phyloP scores from a whole-genome alignment of 2,888 invertebrate genomes.

The Coenonympha glycerion region DNA sequence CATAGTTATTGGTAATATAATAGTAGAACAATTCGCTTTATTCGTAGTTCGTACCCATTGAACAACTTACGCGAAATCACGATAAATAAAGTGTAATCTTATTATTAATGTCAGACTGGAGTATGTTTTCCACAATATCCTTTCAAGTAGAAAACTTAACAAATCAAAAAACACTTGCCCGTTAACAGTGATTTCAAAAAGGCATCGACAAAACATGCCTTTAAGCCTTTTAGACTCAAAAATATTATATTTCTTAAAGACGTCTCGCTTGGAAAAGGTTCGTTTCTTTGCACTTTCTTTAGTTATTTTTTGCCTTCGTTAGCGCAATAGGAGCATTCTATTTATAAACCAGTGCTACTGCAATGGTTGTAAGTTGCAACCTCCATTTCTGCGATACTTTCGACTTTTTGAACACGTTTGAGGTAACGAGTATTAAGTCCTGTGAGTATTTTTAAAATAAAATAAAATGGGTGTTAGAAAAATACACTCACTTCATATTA shows the following conservation, averaged over 20 bases:
- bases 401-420: slow-evolving; percentile 11
- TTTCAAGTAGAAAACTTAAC: no score
- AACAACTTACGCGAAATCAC: no score
- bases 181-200: background rate
- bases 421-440: background rate
- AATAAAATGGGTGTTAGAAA: no score
- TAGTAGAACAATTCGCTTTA: no score
- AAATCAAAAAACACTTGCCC: background rate
- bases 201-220: background rate
- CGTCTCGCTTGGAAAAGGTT: background rate
- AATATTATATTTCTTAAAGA: slow-evolving; percentile 4
- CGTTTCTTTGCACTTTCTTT: slow-evolving; percentile 19
- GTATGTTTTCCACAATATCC: no score
- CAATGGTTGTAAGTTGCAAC: slow-evolving; percentile 11
- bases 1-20: no score
- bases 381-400: slow-evolving; percentile 15
- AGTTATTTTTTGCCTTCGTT: slow-evolving; percentile 29
- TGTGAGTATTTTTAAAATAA: background rate
- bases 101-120: no score
- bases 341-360: slow-evolving; percentile 22
- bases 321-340: slow-evolving; percentile 21
- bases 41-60: no score
- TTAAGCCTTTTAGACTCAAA: background rate
- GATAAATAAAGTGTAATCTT: no score
- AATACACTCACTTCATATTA: no score